Evolutionary conservation across 2,888 invertebrate genomes (phyloP).

Genomic region (Dimorphilus gyrociliatus): DNA sequence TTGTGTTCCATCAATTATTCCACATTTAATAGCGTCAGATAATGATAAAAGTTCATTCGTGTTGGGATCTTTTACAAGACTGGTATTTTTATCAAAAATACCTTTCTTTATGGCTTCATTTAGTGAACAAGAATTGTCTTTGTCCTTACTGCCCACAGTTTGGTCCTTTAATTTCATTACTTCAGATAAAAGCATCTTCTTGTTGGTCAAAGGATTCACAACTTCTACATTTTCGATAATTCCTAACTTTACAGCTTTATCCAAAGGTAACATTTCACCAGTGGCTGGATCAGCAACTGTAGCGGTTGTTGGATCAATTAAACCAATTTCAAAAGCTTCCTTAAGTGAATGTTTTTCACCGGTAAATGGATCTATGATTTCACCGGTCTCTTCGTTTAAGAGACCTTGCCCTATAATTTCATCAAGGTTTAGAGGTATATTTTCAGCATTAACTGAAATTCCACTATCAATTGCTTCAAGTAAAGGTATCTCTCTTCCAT

Average conservation of each 20-base stretch:
- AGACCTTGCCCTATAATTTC: conserved; percentile 66
- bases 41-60: conserved; percentile 57
- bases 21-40: conserved; percentile 57
- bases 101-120: conserved; percentile 47
- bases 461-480: conserved; percentile 3
- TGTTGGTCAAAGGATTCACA: too few species aligned
- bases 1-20: conserved; percentile 54
- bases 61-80: conserved; percentile 14
- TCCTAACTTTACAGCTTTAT: conserved; percentile 60
- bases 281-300: too few species aligned
- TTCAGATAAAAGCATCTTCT: too few species aligned
- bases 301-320: too few species aligned
- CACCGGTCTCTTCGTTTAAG: conserved; percentile 54
- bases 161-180: too few species aligned
- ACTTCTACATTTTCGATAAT: conserved; percentile 63
- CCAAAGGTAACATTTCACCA: conserved; percentile 59
- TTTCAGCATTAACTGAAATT: conserved; percentile 1
- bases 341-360: conserved; percentile 10
- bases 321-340: too few species aligned
- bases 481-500: conserved; percentile 2
- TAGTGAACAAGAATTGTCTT: too few species aligned
- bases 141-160: too few species aligned
- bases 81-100: conserved; percentile 46
- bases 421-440: conserved; percentile 4
- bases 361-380: conserved; percentile 48